phyloP scores from a whole-genome alignment of 2,888 invertebrate species.

The Cremastinae sp. region DNA sequence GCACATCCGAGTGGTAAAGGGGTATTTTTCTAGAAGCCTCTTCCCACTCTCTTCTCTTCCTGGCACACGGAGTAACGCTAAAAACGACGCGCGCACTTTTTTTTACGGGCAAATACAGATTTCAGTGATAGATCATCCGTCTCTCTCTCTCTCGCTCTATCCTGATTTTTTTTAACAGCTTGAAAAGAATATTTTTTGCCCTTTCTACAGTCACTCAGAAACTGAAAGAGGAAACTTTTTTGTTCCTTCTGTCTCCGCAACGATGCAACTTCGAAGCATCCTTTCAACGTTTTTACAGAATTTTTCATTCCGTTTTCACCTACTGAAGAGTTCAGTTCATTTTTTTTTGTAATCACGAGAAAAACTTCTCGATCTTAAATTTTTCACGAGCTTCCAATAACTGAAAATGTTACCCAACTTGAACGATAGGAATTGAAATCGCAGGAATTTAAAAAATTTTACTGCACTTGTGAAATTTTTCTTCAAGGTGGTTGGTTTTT shows the following conservation, averaged over 20 bases:
- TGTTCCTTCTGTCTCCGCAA: background rate
- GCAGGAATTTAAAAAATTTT: too few species aligned
- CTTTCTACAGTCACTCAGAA: background rate
- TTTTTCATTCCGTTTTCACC: too few species aligned
- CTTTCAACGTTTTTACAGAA: background rate
- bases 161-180: background rate
- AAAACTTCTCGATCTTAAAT: too few species aligned
- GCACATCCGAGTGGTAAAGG: conserved; percentile 54
- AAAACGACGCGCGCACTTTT: conserved; percentile 10
- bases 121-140: conserved; percentile 17
- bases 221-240: conserved; percentile 3
- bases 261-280: conserved; percentile 2
- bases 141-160: too few species aligned
- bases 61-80: conserved; percentile 13
- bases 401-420: too few species aligned
- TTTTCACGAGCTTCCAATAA: too few species aligned
- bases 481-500: too few species aligned
- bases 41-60: conserved; percentile 13
- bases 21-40: conserved; percentile 54
- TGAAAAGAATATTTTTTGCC: background rate
- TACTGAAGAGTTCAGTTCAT: too few species aligned
- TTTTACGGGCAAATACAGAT: conserved; percentile 25
- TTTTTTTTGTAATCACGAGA: too few species aligned
- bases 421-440: too few species aligned
- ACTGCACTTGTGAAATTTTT: too few species aligned